Conservation (phyloP, 2,888 invertebrate species). For the Atethmia centrago region DNA sequence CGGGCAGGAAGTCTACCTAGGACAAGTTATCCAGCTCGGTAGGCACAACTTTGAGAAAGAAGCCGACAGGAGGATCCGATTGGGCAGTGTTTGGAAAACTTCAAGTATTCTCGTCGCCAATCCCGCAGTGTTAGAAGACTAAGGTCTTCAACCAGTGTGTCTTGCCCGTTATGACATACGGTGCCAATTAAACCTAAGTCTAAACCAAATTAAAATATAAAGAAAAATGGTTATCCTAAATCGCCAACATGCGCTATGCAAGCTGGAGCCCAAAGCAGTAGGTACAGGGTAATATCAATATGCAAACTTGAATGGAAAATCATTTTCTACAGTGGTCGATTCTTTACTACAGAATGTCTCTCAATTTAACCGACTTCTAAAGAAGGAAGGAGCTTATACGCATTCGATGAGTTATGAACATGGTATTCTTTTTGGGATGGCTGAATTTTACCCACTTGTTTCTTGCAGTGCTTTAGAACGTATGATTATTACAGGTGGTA, state of each 20-base stretch:
- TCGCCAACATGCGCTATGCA: background rate
- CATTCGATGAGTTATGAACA: background rate
- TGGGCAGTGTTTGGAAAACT: too few species aligned
- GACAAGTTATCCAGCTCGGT: too few species aligned
- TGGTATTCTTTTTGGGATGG: background rate
- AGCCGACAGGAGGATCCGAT: too few species aligned
- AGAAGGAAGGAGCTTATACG: background rate
- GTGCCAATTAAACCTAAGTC: too few species aligned
- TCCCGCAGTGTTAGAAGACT: too few species aligned
- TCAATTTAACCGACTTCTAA: background rate
- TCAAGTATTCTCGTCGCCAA: too few species aligned
- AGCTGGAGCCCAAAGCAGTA: background rate
- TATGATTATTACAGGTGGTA: constrained; percentile 71
- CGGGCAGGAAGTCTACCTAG: too few species aligned
- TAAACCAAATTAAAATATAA: too few species aligned
- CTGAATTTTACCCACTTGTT: background rate
- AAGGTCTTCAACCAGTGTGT: too few species aligned
- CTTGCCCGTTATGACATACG: too few species aligned
- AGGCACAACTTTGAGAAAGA: too few species aligned
- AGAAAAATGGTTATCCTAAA: background rate
- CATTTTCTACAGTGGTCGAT: background rate
- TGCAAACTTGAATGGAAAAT: background rate
- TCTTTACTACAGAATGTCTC: background rate
- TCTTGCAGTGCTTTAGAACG: background rate
- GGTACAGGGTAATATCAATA: background rate